Base-by-base conservation (phyloP, 2,888 invertebrate species). In the Lathronympha strigana region DNA sequence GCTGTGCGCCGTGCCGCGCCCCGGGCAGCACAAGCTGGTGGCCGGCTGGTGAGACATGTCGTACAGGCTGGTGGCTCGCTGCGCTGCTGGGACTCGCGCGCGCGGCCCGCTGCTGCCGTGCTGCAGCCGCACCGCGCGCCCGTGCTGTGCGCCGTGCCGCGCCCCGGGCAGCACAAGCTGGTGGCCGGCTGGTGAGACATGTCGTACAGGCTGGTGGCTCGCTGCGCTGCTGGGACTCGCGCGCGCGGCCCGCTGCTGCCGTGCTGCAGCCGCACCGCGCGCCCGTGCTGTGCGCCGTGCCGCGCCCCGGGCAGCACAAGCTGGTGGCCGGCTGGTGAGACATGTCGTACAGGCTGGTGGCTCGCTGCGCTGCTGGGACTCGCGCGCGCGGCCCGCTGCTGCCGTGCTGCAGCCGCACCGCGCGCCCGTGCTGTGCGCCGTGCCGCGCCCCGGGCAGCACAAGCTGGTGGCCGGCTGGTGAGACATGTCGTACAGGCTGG, bases 201-300 rank as follows among this genome's bases (percentile, higher is more conserved):
- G n/a, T n/a, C n/a, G n/a, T 9, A 23, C 23, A 21, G 23, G 21
- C 4, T 23, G n/a, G n/a, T 31, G 8, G 8, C 31, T 31, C 5
- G 31, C 9, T n/a, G n/a, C n/a, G n/a, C n/a, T n/a, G n/a, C n/a
- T n/a, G n/a, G n/a, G n/a, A n/a, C n/a, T n/a, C n/a, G n/a, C n/a
- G n/a, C n/a, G n/a, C n/a, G n/a, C n/a, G n/a, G 54, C 4, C 25
- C 31, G 57, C 13, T 23, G 23, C 38, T 9, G 23, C 11, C 40
- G 9, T 15, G 33, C 71, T 95, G 92, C 92, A 95, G 72, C 96
- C 97, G 75, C 96, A 97, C 85, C 88, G 92, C 40, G 93, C 94
- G 47, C 94, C 95, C 90, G 94, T 98, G 71, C 93, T 97, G 36
- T 94, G 94, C 68, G 94, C 95, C 45, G 94, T 94, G 78, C n/a